phyloP scores from a whole-genome alignment of 2,797 vertebrate species.

The Melanotaenia boesemani region DNA sequence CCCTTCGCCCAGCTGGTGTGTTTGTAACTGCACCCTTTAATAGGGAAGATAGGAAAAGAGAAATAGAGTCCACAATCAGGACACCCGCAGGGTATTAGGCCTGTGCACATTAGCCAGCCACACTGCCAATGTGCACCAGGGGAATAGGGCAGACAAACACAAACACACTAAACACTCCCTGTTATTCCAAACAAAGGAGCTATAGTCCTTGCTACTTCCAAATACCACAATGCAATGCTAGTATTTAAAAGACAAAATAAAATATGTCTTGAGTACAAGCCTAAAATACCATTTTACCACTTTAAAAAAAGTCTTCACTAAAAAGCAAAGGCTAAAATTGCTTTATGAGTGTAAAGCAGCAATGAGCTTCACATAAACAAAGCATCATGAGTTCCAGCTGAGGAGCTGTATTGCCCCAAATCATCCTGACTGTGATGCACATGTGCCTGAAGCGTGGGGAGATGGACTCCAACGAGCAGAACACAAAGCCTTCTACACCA shows the following conservation, averaged over 20 bases:
- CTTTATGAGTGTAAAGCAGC: slow-evolving; percentile 5
- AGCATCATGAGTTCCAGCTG: slow-evolving; percentile 34
- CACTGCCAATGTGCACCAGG: slow-evolving; percentile 53
- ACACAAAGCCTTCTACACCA: slow-evolving; percentile 63
- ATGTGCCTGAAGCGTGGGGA: slow-evolving; percentile 32
- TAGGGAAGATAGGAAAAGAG: slow-evolving; percentile 67
- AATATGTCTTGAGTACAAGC: not conserved
- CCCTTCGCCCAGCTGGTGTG: slow-evolving; percentile 73
- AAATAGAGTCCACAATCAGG: slow-evolving; percentile 65
- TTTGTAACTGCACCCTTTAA: slow-evolving; percentile 77
- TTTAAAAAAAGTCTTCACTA: not conserved
- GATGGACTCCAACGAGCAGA: slow-evolving; percentile 50
- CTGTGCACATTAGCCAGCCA: slow-evolving; percentile 64
- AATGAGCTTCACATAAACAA: slow-evolving; percentile 16
- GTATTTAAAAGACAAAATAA: slow-evolving; percentile 14
- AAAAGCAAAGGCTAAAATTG: not conserved
- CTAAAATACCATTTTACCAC: not conserved
- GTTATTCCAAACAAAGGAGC: slow-evolving; percentile 56
- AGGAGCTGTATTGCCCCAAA: slow-evolving; percentile 22
- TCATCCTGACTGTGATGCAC: slow-evolving; percentile 37
- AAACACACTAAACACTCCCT: slow-evolving; percentile 44
- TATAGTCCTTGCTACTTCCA: slow-evolving; percentile 1
- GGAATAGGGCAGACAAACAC: slow-evolving; percentile 40
- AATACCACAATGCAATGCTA: slow-evolving; percentile 11
- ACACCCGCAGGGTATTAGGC: slow-evolving; percentile 66